Conservation (phyloP, 1,140 invertebrate genomes). For the Euura lappo region DNA sequence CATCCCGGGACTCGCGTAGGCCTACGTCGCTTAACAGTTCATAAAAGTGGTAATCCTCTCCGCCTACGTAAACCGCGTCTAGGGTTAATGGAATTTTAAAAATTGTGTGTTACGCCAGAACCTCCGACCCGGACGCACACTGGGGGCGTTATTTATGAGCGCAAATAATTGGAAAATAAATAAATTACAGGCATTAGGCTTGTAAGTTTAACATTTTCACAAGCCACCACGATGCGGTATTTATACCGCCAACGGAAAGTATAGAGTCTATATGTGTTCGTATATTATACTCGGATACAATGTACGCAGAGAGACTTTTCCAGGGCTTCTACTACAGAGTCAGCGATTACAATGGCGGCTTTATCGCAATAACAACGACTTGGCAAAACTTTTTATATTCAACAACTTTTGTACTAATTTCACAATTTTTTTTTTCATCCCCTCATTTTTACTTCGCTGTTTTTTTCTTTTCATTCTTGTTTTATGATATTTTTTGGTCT, state of each 20-base stretch:
- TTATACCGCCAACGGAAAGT: too few species aligned
- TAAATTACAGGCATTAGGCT: conserved; percentile 42
- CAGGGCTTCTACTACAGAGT: too few species aligned
- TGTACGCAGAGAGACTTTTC: too few species aligned
- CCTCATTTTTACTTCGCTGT: not conserved
- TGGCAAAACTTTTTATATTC: conserved; percentile 41
- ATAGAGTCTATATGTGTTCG: too few species aligned
- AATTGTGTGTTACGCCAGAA: not conserved
- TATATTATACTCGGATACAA: too few species aligned
- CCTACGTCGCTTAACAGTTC: not conserved
- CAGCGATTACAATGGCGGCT: too few species aligned
- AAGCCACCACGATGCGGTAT: too few species aligned
- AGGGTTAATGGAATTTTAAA: conserved; percentile 6
- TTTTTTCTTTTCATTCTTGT: not conserved
- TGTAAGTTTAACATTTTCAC: conserved; percentile 34
- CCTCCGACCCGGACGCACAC: not conserved
- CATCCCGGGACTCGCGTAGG: too few species aligned
- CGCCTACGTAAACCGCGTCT: not conserved
- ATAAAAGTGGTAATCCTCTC: not conserved
- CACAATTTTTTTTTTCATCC: not conserved
- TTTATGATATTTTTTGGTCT: not conserved
- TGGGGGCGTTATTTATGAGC: conserved; percentile 3
- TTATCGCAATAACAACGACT: too few species aligned
- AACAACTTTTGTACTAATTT: conserved; percentile 49
- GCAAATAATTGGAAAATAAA: conserved; percentile 45